Evolutionary conservation across 2,113 vertebrate species (phyloP), one percentile per base, ranked within the genome.

Genomic region (Corythornis cristatus): DNA sequence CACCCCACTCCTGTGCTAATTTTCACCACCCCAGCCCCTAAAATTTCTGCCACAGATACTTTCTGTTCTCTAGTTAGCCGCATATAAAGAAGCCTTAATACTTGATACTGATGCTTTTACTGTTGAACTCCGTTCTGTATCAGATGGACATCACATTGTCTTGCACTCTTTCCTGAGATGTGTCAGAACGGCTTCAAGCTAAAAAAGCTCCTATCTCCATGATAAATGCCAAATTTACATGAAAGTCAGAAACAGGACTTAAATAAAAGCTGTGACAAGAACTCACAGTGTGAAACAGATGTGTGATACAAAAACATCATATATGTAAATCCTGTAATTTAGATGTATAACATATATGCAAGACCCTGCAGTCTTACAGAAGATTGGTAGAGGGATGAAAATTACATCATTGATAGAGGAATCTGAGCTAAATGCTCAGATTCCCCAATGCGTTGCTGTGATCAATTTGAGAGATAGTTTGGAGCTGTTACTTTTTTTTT

Each of bases 21-120:
- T 66, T 42, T 91, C 8, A 86, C 26, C 25, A 20, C 25, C 4
- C 5, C 11, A 21, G 5, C 20, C 6, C 8, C 3, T 0, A 0
- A 5, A 50, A 75, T 2, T 67, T 8, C 29, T 58, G 15, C 42
- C 31, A 40, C 46, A 33, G 62, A 58, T 77, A 31, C 13, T 67
- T 72, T 62, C 40, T 78, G 16, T 88, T 88, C 46, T 23, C 25
- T 57, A n/a, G 21, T 68, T 64, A 83, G 22, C 37, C 35, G 60
- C 6, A 9, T 21, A 5, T 74, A 92, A 93, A 85, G 29, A 86
- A 90, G 81, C 13, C 4, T 64, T 89, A 8, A 12, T 42, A 88
- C 93, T 76, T 71, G 2, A n/a, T 82, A 16, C 25, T 29, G 11
- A 9, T 58, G 33, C 21, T 62, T 4, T 51, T 72, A 28, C 3